Percentiles rank a stretch among this genome's conserved stretches.
Conservation (phyloP, 2,888 invertebrate species). For the Calameuta pallipes region DNA sequence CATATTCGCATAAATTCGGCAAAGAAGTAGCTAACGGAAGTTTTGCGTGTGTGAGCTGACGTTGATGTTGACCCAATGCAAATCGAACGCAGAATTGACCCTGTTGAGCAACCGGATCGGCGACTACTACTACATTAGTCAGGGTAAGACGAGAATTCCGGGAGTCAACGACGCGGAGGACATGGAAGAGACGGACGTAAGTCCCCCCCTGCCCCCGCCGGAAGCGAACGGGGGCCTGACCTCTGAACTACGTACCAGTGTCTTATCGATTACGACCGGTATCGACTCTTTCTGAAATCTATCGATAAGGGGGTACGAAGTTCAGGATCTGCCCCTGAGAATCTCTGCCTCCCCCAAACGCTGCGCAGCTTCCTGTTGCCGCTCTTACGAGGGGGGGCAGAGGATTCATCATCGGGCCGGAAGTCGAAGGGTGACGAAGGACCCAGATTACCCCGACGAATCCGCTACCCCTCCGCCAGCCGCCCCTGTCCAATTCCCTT, state of each 20-base stretch:
- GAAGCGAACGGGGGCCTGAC: neutral
- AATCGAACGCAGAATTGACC: conserved; percentile 78
- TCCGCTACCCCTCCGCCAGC: conserved; percentile 54
- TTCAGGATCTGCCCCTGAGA: conserved; percentile 57
- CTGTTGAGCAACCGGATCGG: conserved; percentile 86
- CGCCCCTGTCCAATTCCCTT: neutral
- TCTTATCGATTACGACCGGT: neutral
- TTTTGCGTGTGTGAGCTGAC: conserved; percentile 3
- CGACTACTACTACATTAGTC: conserved; percentile 91
- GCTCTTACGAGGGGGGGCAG: conserved; percentile 60
- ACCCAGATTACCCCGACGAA: conserved; percentile 41
- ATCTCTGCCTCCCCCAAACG: conserved; percentile 52
- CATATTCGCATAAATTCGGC: neutral
- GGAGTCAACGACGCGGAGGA: conserved; percentile 94
- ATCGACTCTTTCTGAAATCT: neutral
- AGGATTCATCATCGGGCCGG: conserved; percentile 43
- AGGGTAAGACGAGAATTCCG: conserved; percentile 95
- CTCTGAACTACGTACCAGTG: neutral
- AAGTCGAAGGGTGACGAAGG: conserved; percentile 9
- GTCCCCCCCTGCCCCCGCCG: conserved; percentile 64
- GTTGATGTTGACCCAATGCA: neutral
- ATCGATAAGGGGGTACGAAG: conserved; percentile 27
- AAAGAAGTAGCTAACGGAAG: conserved; percentile 8
- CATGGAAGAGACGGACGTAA: conserved; percentile 89
- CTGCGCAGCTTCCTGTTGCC: conserved; percentile 59